A percentile compares a stretch with the other conserved stretches of the same genome.
Evolutionary conservation across 2,113 vertebrate species (phyloP).

Genomic region (Amblyopsis rosae): DNA sequence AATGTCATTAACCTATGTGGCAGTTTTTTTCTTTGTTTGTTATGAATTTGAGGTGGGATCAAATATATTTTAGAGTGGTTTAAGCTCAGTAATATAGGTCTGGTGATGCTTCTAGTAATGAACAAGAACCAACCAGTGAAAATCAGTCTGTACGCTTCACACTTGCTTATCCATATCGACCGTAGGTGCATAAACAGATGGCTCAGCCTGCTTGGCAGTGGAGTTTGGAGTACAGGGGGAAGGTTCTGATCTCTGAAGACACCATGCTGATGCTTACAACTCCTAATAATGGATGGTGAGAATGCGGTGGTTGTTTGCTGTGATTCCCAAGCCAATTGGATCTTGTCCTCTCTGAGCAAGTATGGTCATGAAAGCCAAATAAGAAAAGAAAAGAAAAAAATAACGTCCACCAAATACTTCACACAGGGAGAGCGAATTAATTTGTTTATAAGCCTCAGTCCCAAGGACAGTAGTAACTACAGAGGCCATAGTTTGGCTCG

Average conservation of each 20-base stretch:
- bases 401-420: constrained; percentile 28
- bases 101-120: no score
- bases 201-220: constrained; percentile 1
- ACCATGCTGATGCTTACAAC: neutral
- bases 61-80: no score
- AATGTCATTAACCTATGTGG: no score
- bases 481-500: constrained; percentile 34
- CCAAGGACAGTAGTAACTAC: constrained; percentile 37
- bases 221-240: neutral
- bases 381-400: constrained; percentile 29
- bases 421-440: constrained; percentile 49
- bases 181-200: neutral
- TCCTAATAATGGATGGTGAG: constrained; percentile 23
- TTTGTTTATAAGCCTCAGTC: constrained; percentile 53
- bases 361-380: constrained; percentile 27
- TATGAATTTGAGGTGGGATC: no score
- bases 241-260: constrained; percentile 3
- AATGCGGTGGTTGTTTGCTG: constrained; percentile 30
- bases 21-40: no score
- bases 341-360: constrained; percentile 26
- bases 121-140: no score
- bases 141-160: no score
- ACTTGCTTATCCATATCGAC: no score
- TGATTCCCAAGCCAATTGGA: constrained; percentile 36
- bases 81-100: no score